Conservation (phyloP, 2,113 vertebrate genomes). For the Pachyramphus minor region DNA sequence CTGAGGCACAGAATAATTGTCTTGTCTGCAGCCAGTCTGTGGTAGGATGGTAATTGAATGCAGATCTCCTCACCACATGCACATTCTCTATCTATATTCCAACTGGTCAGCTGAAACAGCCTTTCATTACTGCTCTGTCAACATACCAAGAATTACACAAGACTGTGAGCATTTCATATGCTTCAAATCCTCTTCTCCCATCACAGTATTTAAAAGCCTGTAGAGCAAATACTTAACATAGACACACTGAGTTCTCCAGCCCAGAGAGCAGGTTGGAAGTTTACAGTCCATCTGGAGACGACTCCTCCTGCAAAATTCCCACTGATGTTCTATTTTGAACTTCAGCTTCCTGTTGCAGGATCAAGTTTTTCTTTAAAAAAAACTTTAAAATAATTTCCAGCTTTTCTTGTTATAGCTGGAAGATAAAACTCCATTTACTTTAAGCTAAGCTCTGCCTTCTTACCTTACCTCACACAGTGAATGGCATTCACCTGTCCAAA, state of each 20-base stretch:
- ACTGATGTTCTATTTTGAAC: not conserved
- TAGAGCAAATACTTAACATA: not conserved
- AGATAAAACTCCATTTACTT: not conserved
- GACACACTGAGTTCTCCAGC: not conserved
- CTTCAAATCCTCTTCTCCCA: slow-evolving; percentile 18
- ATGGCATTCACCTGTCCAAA: not conserved
- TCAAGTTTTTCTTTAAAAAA: not conserved
- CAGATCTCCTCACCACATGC: slow-evolving; percentile 45
- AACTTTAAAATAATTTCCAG: not conserved
- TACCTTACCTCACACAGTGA: not conserved
- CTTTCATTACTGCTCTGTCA: slow-evolving; percentile 56
- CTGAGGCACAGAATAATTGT: slow-evolving; percentile 25
- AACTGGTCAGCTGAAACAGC: slow-evolving; percentile 50
- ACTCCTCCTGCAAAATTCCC: not conserved
- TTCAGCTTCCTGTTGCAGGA: not conserved
- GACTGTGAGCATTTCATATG: not conserved
- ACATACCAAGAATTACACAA: slow-evolving; percentile 45
- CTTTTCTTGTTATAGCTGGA: not conserved
- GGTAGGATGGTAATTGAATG: slow-evolving; percentile 21
- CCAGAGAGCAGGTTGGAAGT: not conserved
- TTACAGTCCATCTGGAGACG: not conserved
- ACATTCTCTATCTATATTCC: slow-evolving; percentile 20
- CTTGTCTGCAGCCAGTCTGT: slow-evolving; percentile 38
- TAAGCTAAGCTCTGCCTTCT: not conserved
- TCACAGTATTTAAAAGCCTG: not conserved